A percentile compares a stretch with the other conserved stretches of the same genome.
Evolutionary conservation across 2,888 invertebrate species (phyloP).

Genomic region (Chydorus sphaericus): DNA sequence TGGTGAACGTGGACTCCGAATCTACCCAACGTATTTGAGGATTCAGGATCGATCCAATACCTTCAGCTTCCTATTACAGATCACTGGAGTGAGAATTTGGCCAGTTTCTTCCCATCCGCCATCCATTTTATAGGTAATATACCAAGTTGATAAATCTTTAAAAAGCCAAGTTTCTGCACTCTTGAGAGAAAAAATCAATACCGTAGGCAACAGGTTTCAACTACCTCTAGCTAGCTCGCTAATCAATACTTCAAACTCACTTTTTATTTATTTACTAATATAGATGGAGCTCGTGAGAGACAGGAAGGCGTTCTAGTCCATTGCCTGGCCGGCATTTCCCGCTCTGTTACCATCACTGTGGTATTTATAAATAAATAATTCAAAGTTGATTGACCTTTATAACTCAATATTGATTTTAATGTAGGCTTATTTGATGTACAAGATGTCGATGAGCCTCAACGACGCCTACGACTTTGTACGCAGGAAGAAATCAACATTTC

Average conservation of each 20-base stretch:
- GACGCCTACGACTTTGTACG: slow-evolving; percentile 92
- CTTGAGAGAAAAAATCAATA: too few species aligned
- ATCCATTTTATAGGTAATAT: slow-evolving; percentile 83
- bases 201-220: slow-evolving; percentile 2
- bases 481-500: slow-evolving; percentile 82
- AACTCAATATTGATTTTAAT: too few species aligned
- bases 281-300: slow-evolving; percentile 81
- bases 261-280: slow-evolving; percentile 24
- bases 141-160: too few species aligned
- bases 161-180: too few species aligned
- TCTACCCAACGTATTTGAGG: slow-evolving; percentile 86
- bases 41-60: slow-evolving; percentile 72
- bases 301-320: slow-evolving; percentile 86
- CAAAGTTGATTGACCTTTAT: too few species aligned
- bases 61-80: slow-evolving; percentile 94
- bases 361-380: too few species aligned
- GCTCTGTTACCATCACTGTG: slow-evolving; percentile 89
- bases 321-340: slow-evolving; percentile 90
- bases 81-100: slow-evolving; percentile 91
- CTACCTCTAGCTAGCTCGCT: not conserved
- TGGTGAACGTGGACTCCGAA: slow-evolving; percentile 92
- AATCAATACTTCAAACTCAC: not conserved
- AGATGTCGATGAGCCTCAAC: slow-evolving; percentile 70
- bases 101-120: slow-evolving; percentile 84
- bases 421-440: slow-evolving; percentile 82